A percentile compares a stretch with the other conserved stretches of the same genome.
These are phyloP conservation scores for Phacellophora camtschatica DNA, from an alignment of 30 jellyfish, hydroid and myxozoan species.

Conservation along the genomic window DNA sequence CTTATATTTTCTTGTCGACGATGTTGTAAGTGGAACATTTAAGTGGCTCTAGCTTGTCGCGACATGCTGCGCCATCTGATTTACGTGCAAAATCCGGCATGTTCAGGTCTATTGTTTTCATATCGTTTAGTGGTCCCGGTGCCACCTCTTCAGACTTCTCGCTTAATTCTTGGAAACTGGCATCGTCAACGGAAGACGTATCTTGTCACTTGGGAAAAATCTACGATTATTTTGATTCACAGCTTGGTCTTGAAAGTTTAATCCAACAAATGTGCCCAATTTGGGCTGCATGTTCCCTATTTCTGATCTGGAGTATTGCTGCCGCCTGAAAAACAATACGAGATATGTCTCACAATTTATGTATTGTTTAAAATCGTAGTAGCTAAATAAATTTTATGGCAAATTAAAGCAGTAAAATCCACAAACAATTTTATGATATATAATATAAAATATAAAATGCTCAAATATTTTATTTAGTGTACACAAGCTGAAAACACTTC, in stretches of 20 bases:
- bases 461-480: too few relatives aligned
- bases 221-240: not conserved
- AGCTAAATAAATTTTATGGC: too few relatives aligned
- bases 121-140: slow-evolving; percentile 19
- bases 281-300: slow-evolving; percentile 16
- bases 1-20: not conserved
- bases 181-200: too few relatives aligned
- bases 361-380: too few relatives aligned
- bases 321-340: slow-evolving; percentile 44
- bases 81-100: not conserved
- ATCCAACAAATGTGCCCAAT: not conserved
- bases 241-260: slow-evolving; percentile 5
- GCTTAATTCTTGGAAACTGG: too few relatives aligned
- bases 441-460: too few relatives aligned
- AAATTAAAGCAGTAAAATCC: too few relatives aligned
- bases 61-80: not conserved
- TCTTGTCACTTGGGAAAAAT: slow-evolving; percentile 2
- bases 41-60: slow-evolving; percentile 23
- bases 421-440: too few relatives aligned
- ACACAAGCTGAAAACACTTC: too few relatives aligned
- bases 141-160: slow-evolving; percentile 17
- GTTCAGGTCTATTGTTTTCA: too few relatives aligned
- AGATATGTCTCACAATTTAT: too few relatives aligned
- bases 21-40: not conserved
- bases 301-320: slow-evolving; percentile 33